Conservation (phyloP, 2,113 vertebrate genomes). For the Cololabis saira region DNA sequence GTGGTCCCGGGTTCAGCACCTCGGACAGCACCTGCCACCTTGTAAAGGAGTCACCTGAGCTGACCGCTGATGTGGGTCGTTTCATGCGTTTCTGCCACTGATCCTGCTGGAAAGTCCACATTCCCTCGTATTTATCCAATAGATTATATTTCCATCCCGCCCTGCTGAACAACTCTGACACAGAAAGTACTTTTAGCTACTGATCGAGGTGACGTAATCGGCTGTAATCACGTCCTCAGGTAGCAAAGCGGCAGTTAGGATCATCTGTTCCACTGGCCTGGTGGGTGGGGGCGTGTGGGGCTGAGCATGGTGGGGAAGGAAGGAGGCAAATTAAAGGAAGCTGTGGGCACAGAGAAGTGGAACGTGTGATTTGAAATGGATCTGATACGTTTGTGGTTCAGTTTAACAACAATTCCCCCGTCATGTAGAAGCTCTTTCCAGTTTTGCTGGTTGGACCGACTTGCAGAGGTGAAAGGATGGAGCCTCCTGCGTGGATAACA, state of each 20-base stretch:
- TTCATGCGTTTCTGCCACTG: neutral
- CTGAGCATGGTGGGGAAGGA: neutral
- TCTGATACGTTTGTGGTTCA: no score
- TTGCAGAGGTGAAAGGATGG: no score
- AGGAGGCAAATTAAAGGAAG: neutral
- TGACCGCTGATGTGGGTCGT: neutral
- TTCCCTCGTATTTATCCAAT: no score
- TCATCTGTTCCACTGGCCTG: slow-evolving; percentile 9
- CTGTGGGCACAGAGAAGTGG: neutral
- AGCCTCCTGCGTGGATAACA: no score
- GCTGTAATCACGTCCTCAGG: slow-evolving; percentile 12
- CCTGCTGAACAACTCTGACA: neutral
- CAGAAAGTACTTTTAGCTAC: slow-evolving; percentile 3
- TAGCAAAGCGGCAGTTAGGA: slow-evolving; percentile 27
- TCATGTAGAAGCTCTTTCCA: no score
- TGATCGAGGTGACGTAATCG: neutral
- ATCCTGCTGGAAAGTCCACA: neutral
- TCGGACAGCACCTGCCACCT: slow-evolving; percentile 6
- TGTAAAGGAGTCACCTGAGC: slow-evolving; percentile 25
- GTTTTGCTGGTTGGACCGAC: no score
- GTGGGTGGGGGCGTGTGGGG: neutral
- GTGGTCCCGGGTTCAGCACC: slow-evolving; percentile 36
- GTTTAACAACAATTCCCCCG: no score
- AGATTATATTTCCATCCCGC: neutral
- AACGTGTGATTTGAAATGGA: neutral